Base-by-base conservation (phyloP, 2,888 invertebrate genomes). In the Gerosis bhagava region DNA sequence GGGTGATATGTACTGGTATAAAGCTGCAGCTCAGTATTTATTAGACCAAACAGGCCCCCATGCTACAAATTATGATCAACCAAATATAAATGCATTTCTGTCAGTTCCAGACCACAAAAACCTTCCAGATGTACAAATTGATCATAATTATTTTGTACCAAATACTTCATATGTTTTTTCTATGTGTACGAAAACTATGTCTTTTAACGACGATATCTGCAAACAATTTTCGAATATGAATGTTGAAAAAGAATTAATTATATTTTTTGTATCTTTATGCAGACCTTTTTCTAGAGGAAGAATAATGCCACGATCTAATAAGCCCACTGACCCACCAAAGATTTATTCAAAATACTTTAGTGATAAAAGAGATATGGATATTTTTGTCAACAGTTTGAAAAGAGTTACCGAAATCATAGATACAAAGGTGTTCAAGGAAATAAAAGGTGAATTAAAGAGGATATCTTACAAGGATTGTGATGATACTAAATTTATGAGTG, bases 121-220 rank as follows among this genome's bases (percentile, higher is more conserved):
- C 2, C 54, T 83, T 11, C 86, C 87, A 3, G 86, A 86, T 54
- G 73, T 86, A 1, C 86, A 87, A 65, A 74, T 86, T 49, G 86
- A 86, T 51, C 86, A 86, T 32, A 86, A 86, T 49, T 87, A 84
- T 51, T 87, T 83, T 39, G 63, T 77, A 7, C 73, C 76, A 25
- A 81, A 84, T 26, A 80, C 83, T 5, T 70, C 83, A 0, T 74
- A 82, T 44, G 53, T 86, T 1, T 64, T 65, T 42, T 65, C 73
- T 3, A 73, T 71, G 63, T 87, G 87, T 52, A 67, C 51, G 42
- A 62, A 76, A 16, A 60, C 70, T 4, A 62, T 84, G 63, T 74
- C 72, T 1, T 80, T 73, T 13, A 67, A 72, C 35, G 70, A 77
- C 13, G 64, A 70, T 2, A 82, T 86, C 42, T 87, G 87, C 50